These are phyloP conservation scores for Chloebia gouldiae DNA, from an alignment of 2,113 vertebrate genomes.

Conservation along the genomic window DNA sequence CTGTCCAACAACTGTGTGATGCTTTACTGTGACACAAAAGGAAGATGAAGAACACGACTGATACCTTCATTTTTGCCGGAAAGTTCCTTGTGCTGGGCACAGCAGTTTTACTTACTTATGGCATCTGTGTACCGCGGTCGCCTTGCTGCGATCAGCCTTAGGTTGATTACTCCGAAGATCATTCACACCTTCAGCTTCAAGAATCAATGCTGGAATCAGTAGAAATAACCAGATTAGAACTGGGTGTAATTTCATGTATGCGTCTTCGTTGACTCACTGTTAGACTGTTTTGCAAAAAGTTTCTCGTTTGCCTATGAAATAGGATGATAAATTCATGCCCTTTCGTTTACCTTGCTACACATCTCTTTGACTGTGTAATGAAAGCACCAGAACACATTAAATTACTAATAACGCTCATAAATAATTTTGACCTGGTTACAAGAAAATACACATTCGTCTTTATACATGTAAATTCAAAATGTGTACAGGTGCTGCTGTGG, in stretches of 20 bases:
- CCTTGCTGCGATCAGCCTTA: not conserved
- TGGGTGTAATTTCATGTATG: not conserved
- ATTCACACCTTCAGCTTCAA: not conserved
- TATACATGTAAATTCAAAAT: not conserved
- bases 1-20: not conserved
- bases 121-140: not conserved
- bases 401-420: not conserved
- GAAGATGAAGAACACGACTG: not conserved
- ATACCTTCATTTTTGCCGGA: not conserved
- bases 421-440: not conserved
- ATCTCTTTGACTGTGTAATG: not conserved
- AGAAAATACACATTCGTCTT: not conserved
- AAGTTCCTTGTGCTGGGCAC: slow-evolving; percentile 9
- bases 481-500: not conserved
- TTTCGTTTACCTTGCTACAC: not conserved
- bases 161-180: not conserved
- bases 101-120: not conserved
- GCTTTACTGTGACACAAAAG: not conserved
- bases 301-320: not conserved
- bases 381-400: not conserved
- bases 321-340: not conserved
- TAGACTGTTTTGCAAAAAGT: not conserved
- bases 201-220: not conserved
- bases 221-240: not conserved
- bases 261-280: not conserved